Evolutionary conservation across 2,113 vertebrate genomes (phyloP), one percentile per base, ranked within the genome.

Genomic region (Gobiocypris rarus): DNA sequence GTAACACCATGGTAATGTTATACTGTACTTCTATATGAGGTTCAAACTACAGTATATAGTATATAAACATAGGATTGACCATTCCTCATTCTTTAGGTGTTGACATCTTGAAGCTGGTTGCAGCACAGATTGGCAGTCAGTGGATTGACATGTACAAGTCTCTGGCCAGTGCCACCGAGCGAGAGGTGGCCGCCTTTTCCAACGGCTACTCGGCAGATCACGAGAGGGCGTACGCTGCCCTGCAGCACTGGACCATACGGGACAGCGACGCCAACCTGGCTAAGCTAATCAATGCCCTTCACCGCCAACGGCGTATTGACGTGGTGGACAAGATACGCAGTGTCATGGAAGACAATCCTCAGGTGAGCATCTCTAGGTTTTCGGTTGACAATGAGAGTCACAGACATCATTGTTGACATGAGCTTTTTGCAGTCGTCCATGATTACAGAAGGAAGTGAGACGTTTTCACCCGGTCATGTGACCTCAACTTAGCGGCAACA

Each of bases 231-330:
- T 98, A 99, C 0, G 98, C 98, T 0, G 97, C 98, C 0, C 91
- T 99, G 87, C 97, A 98, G 93, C 97, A 98, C 92, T 99, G 98
- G 98, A 98, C 96, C 87, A 95, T 98, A 89, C 94, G 96, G 0
- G 97, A 98, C 77, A 91, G 95, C 0, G 97, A 98, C 82, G 97
- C 97, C 91, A 99, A 96, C 92, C 95, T 99, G n/a, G 97, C 97
- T 38, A 97, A 98, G 90, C 92, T 99, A 69, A 99, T 98, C 91
- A 97, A 96, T 0, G 96, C 96, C 17, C 93, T 99, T 14, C 97
- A 98, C 65, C 94, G 96, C 78, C 96, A 97, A 86, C 94, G 96
- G 1, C 96, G 97, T 88, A 99, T 96, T 0, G 97, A 99, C 0
- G 97, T 99, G 6, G 97, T 99, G 86, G 98, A 99, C 93, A 98